These are phyloP conservation scores for Chromobotia macracanthus DNA, from an alignment of 2,797 vertebrate genomes.

Conservation along the genomic window DNA sequence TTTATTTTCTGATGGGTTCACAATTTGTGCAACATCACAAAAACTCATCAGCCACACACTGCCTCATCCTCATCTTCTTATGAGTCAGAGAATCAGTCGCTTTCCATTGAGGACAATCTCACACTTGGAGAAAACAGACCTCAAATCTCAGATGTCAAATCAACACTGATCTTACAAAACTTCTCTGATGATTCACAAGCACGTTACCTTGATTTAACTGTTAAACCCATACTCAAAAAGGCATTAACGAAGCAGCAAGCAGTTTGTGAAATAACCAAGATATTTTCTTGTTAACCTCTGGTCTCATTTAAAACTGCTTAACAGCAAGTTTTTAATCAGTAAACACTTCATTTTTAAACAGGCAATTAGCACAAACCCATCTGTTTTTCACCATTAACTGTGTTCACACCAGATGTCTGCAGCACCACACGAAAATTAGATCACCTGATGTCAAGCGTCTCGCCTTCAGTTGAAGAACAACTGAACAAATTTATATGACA, in stretches of 20 bases:
- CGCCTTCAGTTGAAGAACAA: no score
- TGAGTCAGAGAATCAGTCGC: no score
- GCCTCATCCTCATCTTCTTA: conserved; percentile 4
- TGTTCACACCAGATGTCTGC: no score
- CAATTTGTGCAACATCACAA: background rate
- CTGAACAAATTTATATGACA: no score
- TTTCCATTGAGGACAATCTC: no score
- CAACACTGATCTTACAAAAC: conserved; percentile 21
- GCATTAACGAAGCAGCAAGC: background rate
- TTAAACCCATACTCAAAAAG: conserved; percentile 18
- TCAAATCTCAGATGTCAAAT: background rate
- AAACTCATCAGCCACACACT: background rate
- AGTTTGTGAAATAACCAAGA: background rate
- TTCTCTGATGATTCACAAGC: conserved; percentile 37
- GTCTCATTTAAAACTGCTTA: conserved; percentile 1
- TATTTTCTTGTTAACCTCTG: background rate
- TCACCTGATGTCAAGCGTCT: no score
- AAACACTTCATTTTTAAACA: background rate
- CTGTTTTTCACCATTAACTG: no score
- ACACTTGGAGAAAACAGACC: no score
- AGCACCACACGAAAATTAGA: no score
- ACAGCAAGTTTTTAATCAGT: background rate
- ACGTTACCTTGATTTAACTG: conserved; percentile 9
- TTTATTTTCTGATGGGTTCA: background rate
- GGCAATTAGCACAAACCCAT: background rate